Evolutionary conservation across 2,888 invertebrate genomes (phyloP).

Genomic region (Scaeva pyrastri): DNA sequence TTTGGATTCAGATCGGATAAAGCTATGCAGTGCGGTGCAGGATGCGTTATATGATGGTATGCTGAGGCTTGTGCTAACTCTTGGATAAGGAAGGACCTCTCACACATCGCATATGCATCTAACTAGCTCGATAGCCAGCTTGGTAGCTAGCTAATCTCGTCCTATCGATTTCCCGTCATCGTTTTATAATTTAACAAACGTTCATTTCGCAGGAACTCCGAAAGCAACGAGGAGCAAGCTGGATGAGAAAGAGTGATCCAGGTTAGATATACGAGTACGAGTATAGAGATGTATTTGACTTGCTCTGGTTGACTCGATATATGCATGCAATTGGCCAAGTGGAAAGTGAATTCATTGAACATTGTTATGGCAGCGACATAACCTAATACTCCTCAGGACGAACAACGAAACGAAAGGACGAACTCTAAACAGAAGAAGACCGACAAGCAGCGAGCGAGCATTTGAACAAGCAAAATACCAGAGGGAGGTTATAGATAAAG

Average conservation of each 20-base stretch:
- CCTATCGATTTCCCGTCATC: slow-evolving; percentile 71
- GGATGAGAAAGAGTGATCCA: no score
- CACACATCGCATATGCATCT: not conserved
- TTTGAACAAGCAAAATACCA: slow-evolving; percentile 27
- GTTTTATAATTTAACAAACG: slow-evolving; percentile 68
- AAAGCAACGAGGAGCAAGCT: not conserved
- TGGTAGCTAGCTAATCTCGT: slow-evolving; percentile 62
- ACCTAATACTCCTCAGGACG: slow-evolving; percentile 62
- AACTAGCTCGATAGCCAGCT: no score
- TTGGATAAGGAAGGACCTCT: slow-evolving; percentile 31
- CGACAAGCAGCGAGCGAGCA: not conserved
- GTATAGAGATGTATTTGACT: slow-evolving; percentile 28
- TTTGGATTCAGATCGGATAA: not conserved
- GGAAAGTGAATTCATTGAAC: slow-evolving; percentile 76
- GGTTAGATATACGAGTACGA: not conserved
- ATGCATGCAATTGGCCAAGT: slow-evolving; percentile 73
- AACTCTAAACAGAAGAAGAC: slow-evolving; percentile 25
- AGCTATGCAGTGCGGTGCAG: not conserved
- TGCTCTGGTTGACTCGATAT: slow-evolving; percentile 31
- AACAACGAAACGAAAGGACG: slow-evolving; percentile 23
- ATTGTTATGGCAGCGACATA: slow-evolving; percentile 73
- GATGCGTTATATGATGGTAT: not conserved
- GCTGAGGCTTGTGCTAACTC: not conserved
- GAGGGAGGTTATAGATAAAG: not conserved
- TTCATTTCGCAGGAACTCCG: not conserved